phyloP scores from a whole-genome alignment of 2,113 vertebrate genomes.

The Equus quagga region DNA sequence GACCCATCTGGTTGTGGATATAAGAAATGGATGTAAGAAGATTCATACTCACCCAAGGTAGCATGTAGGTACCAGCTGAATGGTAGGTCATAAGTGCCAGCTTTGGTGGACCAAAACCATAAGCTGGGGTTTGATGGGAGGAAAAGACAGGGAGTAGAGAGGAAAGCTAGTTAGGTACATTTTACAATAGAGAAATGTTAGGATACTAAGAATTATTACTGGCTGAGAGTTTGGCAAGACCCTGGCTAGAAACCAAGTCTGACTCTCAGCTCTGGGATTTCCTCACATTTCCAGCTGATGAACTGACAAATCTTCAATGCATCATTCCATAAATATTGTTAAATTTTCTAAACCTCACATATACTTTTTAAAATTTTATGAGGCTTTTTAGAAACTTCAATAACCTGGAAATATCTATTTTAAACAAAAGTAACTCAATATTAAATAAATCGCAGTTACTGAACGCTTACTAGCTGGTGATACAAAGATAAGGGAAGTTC shows the following conservation, averaged over 20 bases:
- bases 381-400: neutral
- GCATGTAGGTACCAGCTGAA: neutral
- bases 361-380: conserved; percentile 4
- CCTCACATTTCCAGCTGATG: conserved; percentile 10
- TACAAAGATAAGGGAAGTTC: neutral
- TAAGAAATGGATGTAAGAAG: neutral
- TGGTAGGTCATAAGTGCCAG: neutral
- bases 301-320: neutral
- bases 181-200: conserved; percentile 33
- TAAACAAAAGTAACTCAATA: neutral
- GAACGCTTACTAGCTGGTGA: conserved; percentile 40
- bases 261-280: neutral
- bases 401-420: neutral
- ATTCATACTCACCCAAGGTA: neutral
- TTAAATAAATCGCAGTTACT: neutral
- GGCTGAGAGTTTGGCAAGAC: neutral
- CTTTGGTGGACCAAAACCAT: neutral
- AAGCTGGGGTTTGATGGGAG: neutral
- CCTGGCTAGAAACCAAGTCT: neutral
- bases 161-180: neutral
- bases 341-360: neutral
- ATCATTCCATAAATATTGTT: neutral
- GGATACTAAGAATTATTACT: conserved; percentile 6
- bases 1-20: neutral
- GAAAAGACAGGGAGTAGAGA: neutral